phyloP scores from a whole-genome alignment of 2,797 vertebrate species.

The Danio aesculapii region DNA sequence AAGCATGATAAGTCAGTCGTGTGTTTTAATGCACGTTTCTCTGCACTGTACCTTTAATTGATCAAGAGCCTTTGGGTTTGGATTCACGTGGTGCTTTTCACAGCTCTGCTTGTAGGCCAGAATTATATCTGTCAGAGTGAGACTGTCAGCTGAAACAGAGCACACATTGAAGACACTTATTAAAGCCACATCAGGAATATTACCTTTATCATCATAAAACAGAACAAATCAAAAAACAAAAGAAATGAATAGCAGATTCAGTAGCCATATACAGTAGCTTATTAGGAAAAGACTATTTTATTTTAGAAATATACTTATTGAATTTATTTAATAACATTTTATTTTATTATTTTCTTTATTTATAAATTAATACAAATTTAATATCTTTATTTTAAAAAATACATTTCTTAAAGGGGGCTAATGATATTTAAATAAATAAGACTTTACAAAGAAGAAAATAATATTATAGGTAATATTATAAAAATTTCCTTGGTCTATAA shows the following conservation, averaged over 20 bases:
- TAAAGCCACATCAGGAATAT: slow-evolving; percentile 30
- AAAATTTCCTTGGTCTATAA: too few species aligned
- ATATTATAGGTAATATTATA: too few species aligned
- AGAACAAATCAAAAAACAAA: slow-evolving; percentile 7
- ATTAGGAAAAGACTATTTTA: too few species aligned
- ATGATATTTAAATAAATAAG: too few species aligned
- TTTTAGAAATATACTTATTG: too few species aligned
- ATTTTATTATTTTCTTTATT: too few species aligned
- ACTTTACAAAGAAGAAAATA: too few species aligned
- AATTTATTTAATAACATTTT: too few species aligned
- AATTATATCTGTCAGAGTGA: slow-evolving; percentile 75
- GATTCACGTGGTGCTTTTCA: slow-evolving; percentile 77
- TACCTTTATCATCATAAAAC: not conserved
- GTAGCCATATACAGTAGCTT: too few species aligned
- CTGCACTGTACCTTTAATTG: slow-evolving; percentile 76
- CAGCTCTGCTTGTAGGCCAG: slow-evolving; percentile 78
- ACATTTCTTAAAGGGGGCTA: too few species aligned
- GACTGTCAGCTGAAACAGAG: slow-evolving; percentile 73
- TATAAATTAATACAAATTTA: too few species aligned
- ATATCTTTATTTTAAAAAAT: too few species aligned
- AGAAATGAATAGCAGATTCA: not conserved
- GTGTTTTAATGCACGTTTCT: slow-evolving; percentile 12
- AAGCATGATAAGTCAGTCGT: slow-evolving; percentile 18
- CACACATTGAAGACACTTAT: slow-evolving; percentile 42
- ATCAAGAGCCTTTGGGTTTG: slow-evolving; percentile 70